Evolutionary conservation across 2,797 vertebrate species (phyloP), one percentile per base, ranked within the genome.

Genomic region (Alectoris magna): DNA sequence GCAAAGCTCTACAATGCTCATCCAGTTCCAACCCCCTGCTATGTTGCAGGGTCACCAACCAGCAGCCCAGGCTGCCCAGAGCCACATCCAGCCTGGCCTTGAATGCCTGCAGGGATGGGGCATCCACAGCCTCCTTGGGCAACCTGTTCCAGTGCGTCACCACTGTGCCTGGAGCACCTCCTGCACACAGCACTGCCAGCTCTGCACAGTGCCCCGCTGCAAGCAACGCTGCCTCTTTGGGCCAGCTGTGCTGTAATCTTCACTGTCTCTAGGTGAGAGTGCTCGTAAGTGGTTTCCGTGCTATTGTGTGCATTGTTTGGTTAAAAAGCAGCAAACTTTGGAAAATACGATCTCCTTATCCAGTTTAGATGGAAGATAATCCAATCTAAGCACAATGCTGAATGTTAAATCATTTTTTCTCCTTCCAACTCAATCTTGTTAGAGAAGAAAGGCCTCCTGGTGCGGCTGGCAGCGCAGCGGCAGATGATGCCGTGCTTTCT

Each of bases 241-340:
- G 29, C 44, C 39, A 2, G 8, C 66, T 43, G 69, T 62, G 14
- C 62, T 58, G n/a, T 41, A 9, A 58, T 74, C 34, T 55, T 14
- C 43, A 74, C 71, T 73, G 51, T 27, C 46, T 39, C 60, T 19
- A 10, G 43, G 73, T 78, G 17, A 46, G 67, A 24, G 39, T 29
- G 7, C n/a, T 80, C 44, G 68, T 27, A 60, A 87, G 83, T 85
- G 71, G 22, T 76, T 91, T 92, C 43, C 16, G 14, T 43, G 38
- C 22, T 23, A 14, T 73, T 26, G 24, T 88, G 95, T 92, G 85
- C 34, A 18, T 89, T 58, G 34, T 62, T 69, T 68, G 41, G 59
- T 89, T 53, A 53, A 58, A 75, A 72, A 84, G 46, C 74, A 63
- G 69, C 66, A 59, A 88, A 92, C 75, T 69, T 94, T 31, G 68